Conservation (phyloP, 2,888 invertebrate genomes). For the Ormyrus rosae region DNA sequence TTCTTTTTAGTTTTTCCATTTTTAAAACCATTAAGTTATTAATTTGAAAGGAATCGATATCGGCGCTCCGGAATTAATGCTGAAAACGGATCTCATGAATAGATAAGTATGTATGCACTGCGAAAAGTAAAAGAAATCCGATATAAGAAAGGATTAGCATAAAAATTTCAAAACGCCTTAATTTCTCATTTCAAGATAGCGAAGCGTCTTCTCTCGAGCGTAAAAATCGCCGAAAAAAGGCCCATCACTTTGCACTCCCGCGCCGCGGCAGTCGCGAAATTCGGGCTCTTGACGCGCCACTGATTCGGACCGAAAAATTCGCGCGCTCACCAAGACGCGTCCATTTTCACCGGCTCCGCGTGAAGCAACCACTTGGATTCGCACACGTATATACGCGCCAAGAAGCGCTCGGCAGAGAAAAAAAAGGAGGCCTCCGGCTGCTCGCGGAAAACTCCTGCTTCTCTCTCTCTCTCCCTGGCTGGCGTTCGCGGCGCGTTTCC, state of each 20-base stretch:
- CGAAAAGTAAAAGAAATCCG: too few relatives aligned
- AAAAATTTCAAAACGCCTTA: too few relatives aligned
- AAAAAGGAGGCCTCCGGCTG: neutral
- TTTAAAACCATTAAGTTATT: neutral
- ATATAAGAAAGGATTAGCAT: too few relatives aligned
- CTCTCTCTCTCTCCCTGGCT: neutral
- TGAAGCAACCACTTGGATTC: slow-evolving; percentile 11
- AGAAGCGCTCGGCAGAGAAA: neutral
- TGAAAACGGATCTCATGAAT: too few relatives aligned
- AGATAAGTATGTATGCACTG: too few relatives aligned
- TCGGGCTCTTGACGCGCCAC: too few relatives aligned
- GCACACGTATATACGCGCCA: neutral
- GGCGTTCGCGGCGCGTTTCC: neutral
- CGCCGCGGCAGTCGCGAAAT: too few relatives aligned
- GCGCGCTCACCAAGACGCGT: slow-evolving; percentile 27
- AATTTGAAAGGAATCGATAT: too few relatives aligned
- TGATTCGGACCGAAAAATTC: slow-evolving; percentile 30
- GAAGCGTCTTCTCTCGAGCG: neutral
- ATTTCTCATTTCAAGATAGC: too few relatives aligned
- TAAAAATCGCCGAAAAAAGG: slow-evolving; percentile 1
- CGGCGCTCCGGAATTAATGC: too few relatives aligned
- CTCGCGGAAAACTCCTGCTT: neutral
- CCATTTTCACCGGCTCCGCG: slow-evolving; percentile 10
- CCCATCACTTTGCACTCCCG: too few relatives aligned
- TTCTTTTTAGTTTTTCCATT: slow-evolving; percentile 9